These are phyloP conservation scores for Trematomus loennbergii DNA, from an alignment of 2,113 vertebrate species.

Conservation along the genomic window DNA sequence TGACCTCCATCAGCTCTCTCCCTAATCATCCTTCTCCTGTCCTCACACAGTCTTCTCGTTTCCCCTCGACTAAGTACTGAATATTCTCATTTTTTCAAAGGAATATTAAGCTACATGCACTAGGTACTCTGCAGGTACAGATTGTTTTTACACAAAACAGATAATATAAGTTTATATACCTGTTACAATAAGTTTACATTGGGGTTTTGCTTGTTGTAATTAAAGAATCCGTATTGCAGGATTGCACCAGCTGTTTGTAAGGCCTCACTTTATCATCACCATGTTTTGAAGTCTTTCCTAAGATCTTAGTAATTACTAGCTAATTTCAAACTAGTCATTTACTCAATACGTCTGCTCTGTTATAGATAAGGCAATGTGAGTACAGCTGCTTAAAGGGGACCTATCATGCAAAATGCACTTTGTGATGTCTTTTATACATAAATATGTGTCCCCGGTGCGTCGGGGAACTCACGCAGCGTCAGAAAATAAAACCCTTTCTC, in stretches of 20 bases:
- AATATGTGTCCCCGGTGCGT: no score
- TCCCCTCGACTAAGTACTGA: conserved; percentile 15
- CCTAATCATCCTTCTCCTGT: conserved; percentile 58
- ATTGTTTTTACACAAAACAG: not conserved
- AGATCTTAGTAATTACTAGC: not conserved
- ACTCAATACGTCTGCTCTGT: not conserved
- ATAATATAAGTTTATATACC: not conserved
- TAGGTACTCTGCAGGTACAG: not conserved
- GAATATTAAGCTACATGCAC: not conserved
- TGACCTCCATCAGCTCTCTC: conserved; percentile 65
- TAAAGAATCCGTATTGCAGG: not conserved
- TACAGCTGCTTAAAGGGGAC: no score
- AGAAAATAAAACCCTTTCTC: no score
- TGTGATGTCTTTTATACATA: no score
- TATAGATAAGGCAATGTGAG: not conserved
- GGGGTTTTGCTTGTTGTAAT: not conserved
- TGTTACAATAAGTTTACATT: not conserved
- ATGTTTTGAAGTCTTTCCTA: not conserved
- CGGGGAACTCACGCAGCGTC: no score
- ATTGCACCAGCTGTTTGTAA: not conserved
- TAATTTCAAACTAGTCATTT: not conserved
- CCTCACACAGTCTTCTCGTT: conserved; percentile 35
- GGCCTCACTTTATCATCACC: not conserved
- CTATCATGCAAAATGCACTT: no score
- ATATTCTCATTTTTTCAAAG: conserved; percentile 11